These are phyloP conservation scores for Acrossocheilus wenchowensis DNA, from an alignment of 2,797 vertebrate species.

Conservation along the genomic window DNA sequence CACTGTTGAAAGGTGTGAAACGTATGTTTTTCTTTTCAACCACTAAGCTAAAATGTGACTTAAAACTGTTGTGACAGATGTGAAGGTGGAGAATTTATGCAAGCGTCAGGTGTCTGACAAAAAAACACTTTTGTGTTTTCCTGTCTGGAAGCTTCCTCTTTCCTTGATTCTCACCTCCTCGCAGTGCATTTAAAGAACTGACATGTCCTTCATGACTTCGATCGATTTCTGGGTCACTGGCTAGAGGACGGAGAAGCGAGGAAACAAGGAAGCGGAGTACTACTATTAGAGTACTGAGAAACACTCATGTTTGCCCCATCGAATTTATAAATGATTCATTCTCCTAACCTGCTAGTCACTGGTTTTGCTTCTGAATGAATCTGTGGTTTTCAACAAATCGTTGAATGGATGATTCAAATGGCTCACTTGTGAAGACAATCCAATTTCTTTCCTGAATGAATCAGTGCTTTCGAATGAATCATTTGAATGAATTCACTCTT, in stretches of 20 bases:
- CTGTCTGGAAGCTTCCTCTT: neutral
- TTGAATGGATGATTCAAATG: neutral
- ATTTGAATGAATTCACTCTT: neutral
- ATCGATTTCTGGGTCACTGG: neutral
- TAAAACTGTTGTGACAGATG: neutral
- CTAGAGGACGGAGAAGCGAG: neutral
- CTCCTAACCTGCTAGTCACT: neutral
- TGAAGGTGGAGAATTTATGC: slow-evolving; percentile 2
- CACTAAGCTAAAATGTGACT: neutral
- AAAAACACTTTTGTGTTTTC: neutral
- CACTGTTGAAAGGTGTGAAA: neutral
- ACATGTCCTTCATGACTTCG: slow-evolving; percentile 13
- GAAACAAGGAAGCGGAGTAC: neutral
- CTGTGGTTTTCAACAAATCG: neutral
- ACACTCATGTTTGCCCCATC: neutral
- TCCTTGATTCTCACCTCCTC: neutral
- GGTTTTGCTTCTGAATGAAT: neutral
- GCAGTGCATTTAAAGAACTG: neutral
- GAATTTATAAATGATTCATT: neutral
- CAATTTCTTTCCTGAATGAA: neutral
- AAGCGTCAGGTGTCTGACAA: neutral
- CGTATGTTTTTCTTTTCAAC: neutral
- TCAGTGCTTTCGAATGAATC: neutral
- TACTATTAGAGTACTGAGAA: neutral
- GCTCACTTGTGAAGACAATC: neutral